These are phyloP conservation scores for Pampus argenteus DNA, from an alignment of 2,797 vertebrate genomes.

Conservation along the genomic window DNA sequence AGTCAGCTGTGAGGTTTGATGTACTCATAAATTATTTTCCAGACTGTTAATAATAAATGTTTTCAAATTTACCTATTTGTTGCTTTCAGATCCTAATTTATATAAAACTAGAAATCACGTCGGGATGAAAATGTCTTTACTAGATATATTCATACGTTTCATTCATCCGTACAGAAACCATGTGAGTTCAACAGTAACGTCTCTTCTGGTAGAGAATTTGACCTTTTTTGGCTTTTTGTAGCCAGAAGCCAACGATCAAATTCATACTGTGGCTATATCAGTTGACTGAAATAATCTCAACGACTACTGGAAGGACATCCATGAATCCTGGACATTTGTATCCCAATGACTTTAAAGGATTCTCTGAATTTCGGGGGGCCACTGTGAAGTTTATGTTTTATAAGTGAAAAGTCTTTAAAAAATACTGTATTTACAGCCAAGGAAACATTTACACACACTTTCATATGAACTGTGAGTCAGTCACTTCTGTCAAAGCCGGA, in stretches of 20 bases:
- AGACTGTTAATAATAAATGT: not conserved
- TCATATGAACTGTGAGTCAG: not conserved
- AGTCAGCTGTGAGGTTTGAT: not conserved
- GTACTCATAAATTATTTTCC: not conserved
- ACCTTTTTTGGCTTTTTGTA: not conserved
- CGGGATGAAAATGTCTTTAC: not conserved
- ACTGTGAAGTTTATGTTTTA: not conserved
- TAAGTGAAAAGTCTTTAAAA: not conserved
- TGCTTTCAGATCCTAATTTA: not conserved
- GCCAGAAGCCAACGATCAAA: not conserved
- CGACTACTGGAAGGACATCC: too few species aligned
- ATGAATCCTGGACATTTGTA: not conserved
- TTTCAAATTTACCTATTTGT: not conserved
- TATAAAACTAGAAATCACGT: not conserved
- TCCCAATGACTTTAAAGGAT: not conserved
- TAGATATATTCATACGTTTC: too few species aligned
- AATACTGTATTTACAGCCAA: not conserved
- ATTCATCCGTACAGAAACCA: too few species aligned
- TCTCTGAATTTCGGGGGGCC: too few species aligned
- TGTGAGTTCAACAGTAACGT: too few species aligned
- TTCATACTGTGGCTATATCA: too few species aligned
- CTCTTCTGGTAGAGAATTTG: not conserved
- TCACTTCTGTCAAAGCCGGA: slow-evolving; percentile 25
- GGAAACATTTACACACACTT: not conserved
- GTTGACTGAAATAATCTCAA: too few species aligned